Evolutionary conservation across 2,888 invertebrate species (phyloP).

Genomic region (Troilus luridus): DNA sequence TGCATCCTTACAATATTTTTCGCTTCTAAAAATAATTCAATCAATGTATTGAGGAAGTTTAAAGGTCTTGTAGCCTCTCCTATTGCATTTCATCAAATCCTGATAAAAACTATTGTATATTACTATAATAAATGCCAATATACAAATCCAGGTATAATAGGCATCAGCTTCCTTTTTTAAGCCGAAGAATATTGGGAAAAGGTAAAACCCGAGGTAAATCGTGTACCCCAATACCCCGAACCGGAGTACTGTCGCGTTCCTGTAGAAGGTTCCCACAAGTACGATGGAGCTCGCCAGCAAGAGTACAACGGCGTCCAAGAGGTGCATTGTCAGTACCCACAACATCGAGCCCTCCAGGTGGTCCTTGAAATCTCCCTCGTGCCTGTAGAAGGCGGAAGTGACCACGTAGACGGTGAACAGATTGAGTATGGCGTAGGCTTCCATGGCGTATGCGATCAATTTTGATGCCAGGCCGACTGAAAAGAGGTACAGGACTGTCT

Average conservation of each 20-base stretch:
- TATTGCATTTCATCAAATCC: background rate
- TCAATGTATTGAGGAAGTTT: background rate
- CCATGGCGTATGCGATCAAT: background rate
- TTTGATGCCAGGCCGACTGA: background rate
- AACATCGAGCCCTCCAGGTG: background rate
- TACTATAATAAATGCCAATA: background rate
- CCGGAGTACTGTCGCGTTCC: background rate
- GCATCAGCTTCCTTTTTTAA: background rate
- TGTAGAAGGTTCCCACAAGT: background rate
- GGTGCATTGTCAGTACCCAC: background rate
- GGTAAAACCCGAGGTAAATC: background rate
- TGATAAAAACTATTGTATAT: slow-evolving; percentile 8
- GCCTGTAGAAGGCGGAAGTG: background rate
- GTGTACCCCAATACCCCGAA: background rate
- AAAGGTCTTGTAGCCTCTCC: background rate
- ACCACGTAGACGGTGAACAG: background rate
- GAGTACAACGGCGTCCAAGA: background rate
- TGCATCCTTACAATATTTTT: background rate
- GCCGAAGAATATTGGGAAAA: background rate
- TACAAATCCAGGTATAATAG: background rate
- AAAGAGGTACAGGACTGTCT: background rate
- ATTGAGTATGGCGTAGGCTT: background rate
- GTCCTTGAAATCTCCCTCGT: background rate
- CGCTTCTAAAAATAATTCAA: background rate
- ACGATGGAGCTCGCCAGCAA: background rate